A percentile compares a stretch with the other conserved stretches of the same genome.
Evolutionary conservation across 2,113 vertebrate genomes (phyloP).

Genomic region (Vidua macroura): DNA sequence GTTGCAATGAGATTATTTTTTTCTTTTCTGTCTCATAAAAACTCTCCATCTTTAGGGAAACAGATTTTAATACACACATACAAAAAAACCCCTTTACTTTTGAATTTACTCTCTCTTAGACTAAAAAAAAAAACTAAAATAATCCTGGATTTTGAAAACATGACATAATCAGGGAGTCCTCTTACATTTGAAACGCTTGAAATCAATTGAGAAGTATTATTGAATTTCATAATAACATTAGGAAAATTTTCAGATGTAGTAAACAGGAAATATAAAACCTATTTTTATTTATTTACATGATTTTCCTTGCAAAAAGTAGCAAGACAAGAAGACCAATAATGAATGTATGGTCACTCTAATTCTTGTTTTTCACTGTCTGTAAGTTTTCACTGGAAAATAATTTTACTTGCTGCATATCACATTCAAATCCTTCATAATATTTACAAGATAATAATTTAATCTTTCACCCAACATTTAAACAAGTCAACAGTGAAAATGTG

Average conservation of each 20-base stretch:
- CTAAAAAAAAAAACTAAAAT: conserved; percentile 1
- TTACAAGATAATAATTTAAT: not conserved
- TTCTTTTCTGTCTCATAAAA: not conserved
- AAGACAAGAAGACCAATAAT: not conserved
- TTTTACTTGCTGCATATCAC: not conserved
- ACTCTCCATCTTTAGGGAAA: not conserved
- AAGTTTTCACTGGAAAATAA: not conserved
- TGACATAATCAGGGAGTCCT: not conserved
- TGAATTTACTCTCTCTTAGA: not conserved
- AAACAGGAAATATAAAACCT: not conserved
- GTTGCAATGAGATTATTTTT: not conserved
- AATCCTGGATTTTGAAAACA: not conserved
- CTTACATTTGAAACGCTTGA: not conserved
- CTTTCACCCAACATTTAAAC: not conserved
- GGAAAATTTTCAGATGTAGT: not conserved
- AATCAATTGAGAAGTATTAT: not conserved
- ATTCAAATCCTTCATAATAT: not conserved
- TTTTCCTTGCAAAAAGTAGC: not conserved
- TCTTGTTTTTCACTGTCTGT: not conserved
- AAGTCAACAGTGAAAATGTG: not conserved
- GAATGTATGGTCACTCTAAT: not conserved
- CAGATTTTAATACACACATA: not conserved
- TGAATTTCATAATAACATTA: not conserved
- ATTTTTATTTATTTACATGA: not conserved
- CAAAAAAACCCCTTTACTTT: not conserved